Evolutionary conservation across 2,888 invertebrate species (phyloP), one percentile per base, ranked within the genome.

Genomic region (Tetrapedia diversipes): DNA sequence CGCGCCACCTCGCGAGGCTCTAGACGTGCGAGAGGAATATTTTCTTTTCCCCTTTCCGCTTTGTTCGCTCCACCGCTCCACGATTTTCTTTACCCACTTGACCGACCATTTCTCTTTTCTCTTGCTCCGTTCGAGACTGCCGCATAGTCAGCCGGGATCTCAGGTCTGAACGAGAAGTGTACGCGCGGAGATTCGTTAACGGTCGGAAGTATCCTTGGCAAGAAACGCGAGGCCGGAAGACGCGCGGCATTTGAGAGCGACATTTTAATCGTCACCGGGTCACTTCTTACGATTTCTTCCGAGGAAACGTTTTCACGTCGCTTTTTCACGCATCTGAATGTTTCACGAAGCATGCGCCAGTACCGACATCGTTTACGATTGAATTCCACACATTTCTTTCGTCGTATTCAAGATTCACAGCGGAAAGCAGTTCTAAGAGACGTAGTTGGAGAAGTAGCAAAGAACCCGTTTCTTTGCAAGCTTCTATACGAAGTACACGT

Each of bases 111-210:
- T 45, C 10, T 10, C 2, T 19, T 41, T 70, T 1, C 11, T 61
- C n/a, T 56, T 43, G 11, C 41, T 49, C 24, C 14, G 10, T 39
- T 57, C 34, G 39, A 61, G 45, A 27, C 41, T 49, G 45, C 27
- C 41, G 54, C 7, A 37, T 19, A 37, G 59, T 51, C 47, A 19
- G 16, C 22, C 54, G 66, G 29, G 60, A 51, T 27, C 22, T 27
- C 56, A n/a, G n/a, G 70, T 67, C 70, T 54, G 56, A 60, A 47
- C 78, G 67, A 76, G 37, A 47, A 14, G n/a, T n/a, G n/a, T n/a
- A 43, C 71, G 65, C 16, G 34, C 14, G 68, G 19, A 60, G 53
- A 47, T 63, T 67, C 69, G 69, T 81, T 79, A 77, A 81, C 68
- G 70, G 69, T 16, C 59, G 67, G 49, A 61, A 70, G 72, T 72